Percentiles rank a stretch among this genome's conserved stretches.
phyloP scores from a whole-genome alignment of 2,797 vertebrate species.

The Spinibarbus caldwelli region DNA sequence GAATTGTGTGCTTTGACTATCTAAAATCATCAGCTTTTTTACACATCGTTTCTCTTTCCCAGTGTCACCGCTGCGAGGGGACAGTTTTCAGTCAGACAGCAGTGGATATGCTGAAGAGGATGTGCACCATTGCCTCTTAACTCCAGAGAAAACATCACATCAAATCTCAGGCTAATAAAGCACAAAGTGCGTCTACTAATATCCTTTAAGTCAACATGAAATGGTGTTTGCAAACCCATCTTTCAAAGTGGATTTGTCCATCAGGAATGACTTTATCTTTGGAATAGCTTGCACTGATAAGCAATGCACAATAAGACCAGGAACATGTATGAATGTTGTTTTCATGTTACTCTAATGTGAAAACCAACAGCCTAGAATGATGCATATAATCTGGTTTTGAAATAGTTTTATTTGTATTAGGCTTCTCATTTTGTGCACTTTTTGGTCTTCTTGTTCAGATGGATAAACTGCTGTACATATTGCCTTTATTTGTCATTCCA shows the following conservation, averaged over 20 bases:
- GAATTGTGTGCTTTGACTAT: not conserved
- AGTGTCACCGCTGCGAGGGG: slow-evolving; percentile 71
- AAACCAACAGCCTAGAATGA: not conserved
- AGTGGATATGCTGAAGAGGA: slow-evolving; percentile 81
- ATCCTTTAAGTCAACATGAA: not conserved
- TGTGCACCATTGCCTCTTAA: slow-evolving; percentile 29
- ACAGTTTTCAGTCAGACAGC: slow-evolving; percentile 80
- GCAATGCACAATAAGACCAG: not conserved
- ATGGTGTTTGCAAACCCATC: slow-evolving; percentile 5
- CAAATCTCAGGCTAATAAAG: not conserved
- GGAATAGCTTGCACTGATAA: not conserved
- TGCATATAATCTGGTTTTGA: not conserved
- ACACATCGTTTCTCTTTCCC: not conserved
- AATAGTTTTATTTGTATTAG: too few relatives aligned
- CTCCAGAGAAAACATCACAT: slow-evolving; percentile 43
- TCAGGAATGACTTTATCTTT: not conserved
- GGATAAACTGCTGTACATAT: not conserved
- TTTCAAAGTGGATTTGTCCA: not conserved
- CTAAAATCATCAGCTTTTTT: not conserved
- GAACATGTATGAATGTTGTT: not conserved
- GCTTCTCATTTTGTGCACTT: not conserved
- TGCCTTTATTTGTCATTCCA: slow-evolving; percentile 45
- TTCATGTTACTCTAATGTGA: not conserved
- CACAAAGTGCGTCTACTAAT: not conserved
- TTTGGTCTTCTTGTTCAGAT: not conserved